These are phyloP conservation scores for Aphidius gifuensis DNA, from an alignment of 1,140 invertebrate species.

Conservation along the genomic window DNA sequence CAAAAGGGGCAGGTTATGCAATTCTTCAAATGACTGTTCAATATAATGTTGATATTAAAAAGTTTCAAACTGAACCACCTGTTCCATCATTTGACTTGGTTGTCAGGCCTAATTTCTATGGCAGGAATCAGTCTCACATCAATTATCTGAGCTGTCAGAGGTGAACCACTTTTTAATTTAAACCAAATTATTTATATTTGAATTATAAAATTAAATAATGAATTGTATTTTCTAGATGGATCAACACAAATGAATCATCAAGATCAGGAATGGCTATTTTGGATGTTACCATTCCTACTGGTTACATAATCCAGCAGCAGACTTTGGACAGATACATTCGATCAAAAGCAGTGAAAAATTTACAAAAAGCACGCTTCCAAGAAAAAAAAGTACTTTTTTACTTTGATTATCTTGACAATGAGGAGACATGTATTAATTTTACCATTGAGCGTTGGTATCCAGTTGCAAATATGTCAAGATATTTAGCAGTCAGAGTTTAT, in stretches of 20 bases:
- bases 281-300: constrained; percentile 88
- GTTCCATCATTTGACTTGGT: constrained; percentile 71
- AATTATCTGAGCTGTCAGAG: constrained; percentile 77
- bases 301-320: constrained; percentile 91
- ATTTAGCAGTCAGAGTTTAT: constrained; percentile 85
- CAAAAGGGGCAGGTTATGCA: constrained; percentile 86
- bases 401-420: constrained; percentile 83
- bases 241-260: constrained; percentile 69
- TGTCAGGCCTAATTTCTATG: constrained; percentile 72
- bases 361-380: constrained; percentile 78
- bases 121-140: constrained; percentile 92
- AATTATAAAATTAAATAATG: not conserved
- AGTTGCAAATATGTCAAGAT: constrained; percentile 93
- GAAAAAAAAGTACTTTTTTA: constrained; percentile 88
- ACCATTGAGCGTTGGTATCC: constrained; percentile 92
- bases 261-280: constrained; percentile 89
- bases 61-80: constrained; percentile 83
- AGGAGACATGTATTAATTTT: constrained; percentile 86
- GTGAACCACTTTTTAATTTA: constrained; percentile 51
- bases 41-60: constrained; percentile 87
- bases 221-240: constrained; percentile 65
- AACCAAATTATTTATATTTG: constrained; percentile 11
- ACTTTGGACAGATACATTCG: constrained; percentile 80
- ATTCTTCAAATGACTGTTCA: constrained; percentile 92
- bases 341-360: constrained; percentile 68